phyloP scores from a whole-genome alignment of 2,113 vertebrate species.

The Sander vitreus region DNA sequence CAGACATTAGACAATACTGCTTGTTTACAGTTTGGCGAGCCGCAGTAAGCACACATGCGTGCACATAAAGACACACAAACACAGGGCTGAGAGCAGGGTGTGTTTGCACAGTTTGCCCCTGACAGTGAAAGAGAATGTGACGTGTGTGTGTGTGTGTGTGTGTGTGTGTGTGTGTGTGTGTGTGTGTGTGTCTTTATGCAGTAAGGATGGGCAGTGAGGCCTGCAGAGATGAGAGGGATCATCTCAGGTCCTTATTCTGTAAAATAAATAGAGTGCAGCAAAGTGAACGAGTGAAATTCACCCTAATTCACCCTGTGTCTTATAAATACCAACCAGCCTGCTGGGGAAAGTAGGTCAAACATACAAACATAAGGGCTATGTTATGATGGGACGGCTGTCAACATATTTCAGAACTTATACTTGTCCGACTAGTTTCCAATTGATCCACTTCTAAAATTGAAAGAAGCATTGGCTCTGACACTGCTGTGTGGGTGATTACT shows the following conservation, averaged over 20 bases:
- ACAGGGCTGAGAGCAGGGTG: constrained; percentile 68
- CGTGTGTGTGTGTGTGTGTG: constrained; percentile 36
- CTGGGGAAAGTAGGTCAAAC: constrained; percentile 75
- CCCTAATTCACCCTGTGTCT: constrained; percentile 55
- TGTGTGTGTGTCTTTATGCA: constrained; percentile 53
- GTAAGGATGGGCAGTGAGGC: constrained; percentile 61
- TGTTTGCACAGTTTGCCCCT: constrained; percentile 78
- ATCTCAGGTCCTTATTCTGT: constrained; percentile 60
- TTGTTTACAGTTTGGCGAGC: constrained; percentile 86
- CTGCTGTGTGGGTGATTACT: constrained; percentile 40
- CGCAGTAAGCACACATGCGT: constrained; percentile 76
- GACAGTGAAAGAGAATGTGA: constrained; percentile 70
- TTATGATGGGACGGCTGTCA: constrained; percentile 23
- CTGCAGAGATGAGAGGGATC: constrained; percentile 62
- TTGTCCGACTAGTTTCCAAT: constrained; percentile 19
- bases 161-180: constrained; percentile 32
- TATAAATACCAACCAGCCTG: constrained; percentile 36
- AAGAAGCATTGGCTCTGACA: constrained; percentile 6
- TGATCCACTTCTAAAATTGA: background rate
- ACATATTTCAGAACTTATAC: constrained; percentile 16
- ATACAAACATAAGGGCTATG: constrained; percentile 12
- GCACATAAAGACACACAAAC: constrained; percentile 77
- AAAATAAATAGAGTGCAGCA: constrained; percentile 59
- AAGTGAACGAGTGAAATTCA: constrained; percentile 43
- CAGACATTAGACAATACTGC: constrained; percentile 85